Conservation (phyloP, 2,113 vertebrate genomes). For the Dipodomys ordii region DNA sequence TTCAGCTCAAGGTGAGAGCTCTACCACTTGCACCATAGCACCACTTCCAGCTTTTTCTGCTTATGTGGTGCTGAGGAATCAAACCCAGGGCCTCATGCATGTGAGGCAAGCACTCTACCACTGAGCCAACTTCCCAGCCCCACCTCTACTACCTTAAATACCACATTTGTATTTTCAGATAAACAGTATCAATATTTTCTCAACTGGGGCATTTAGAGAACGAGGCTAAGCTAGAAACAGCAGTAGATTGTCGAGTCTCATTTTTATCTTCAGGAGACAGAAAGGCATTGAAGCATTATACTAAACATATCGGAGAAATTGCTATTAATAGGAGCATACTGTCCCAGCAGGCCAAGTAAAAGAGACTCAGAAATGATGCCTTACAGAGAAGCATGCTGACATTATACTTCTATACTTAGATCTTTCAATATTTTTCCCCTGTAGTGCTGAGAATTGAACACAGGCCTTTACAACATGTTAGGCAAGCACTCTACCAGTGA, state of each 20-base stretch:
- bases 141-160: constrained; percentile 17
- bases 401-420: background rate
- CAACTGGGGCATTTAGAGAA: constrained; percentile 19
- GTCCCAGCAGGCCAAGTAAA: constrained; percentile 42
- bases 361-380: constrained; percentile 45
- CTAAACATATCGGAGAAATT: constrained; percentile 54
- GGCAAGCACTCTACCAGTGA: background rate
- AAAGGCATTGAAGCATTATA: constrained; percentile 4
- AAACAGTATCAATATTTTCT: constrained; percentile 47
- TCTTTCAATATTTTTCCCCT: background rate
- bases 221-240: constrained; percentile 1
- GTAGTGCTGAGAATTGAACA: background rate
- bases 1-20: too few species aligned
- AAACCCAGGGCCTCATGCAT: too few species aligned
- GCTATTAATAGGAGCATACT: constrained; percentile 51
- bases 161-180: constrained; percentile 35
- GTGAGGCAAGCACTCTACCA: too few species aligned
- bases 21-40: too few species aligned
- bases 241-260: background rate
- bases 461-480: background rate
- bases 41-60: too few species aligned
- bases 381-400: background rate
- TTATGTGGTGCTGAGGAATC: too few species aligned
- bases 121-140: too few species aligned
- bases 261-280: constrained; percentile 46